Percentiles rank a stretch among this genome's conserved stretches.
Evolutionary conservation across 2,888 invertebrate species (phyloP).

Genomic region (Ophion ventricosus): DNA sequence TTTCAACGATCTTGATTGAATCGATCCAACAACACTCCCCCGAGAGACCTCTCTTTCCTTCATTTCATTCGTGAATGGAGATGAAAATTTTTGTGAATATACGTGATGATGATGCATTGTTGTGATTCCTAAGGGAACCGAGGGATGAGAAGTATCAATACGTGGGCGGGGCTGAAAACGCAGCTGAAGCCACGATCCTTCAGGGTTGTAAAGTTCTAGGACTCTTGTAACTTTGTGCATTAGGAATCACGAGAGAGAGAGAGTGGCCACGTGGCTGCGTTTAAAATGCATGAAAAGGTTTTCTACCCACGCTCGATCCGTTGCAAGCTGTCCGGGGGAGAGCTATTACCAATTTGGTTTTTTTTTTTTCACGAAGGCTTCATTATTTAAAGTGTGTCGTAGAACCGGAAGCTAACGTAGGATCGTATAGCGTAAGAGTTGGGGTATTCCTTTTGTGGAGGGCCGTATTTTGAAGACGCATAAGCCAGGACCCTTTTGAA

Average conservation of each 20-base stretch:
- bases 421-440: too few relatives aligned
- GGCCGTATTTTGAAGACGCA: too few relatives aligned
- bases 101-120: constrained; percentile 45
- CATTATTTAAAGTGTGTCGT: too few relatives aligned
- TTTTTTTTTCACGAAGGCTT: background rate
- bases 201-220: constrained; percentile 23
- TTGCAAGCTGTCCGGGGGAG: background rate
- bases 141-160: constrained; percentile 54
- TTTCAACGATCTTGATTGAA: constrained; percentile 15
- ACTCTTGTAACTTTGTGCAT: constrained; percentile 28
- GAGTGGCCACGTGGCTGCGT: constrained; percentile 62
- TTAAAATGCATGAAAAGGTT: constrained; percentile 48
- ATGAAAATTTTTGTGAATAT: constrained; percentile 33
- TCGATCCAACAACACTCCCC: constrained; percentile 1
- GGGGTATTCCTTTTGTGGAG: too few relatives aligned
- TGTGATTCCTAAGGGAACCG: background rate
- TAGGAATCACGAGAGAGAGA: constrained; percentile 11
- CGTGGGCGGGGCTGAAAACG: constrained; percentile 57
- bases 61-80: background rate
- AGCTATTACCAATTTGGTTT: constrained; percentile 6
- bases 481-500: too few relatives aligned
- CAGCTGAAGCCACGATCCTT: constrained; percentile 40
- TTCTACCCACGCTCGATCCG: background rate
- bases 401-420: too few relatives aligned
- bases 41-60: background rate